Evolutionary conservation across 1,140 invertebrate genomes (phyloP), one percentile per base, ranked within the genome.

Genomic region (Tetramorium parvispinum): DNA sequence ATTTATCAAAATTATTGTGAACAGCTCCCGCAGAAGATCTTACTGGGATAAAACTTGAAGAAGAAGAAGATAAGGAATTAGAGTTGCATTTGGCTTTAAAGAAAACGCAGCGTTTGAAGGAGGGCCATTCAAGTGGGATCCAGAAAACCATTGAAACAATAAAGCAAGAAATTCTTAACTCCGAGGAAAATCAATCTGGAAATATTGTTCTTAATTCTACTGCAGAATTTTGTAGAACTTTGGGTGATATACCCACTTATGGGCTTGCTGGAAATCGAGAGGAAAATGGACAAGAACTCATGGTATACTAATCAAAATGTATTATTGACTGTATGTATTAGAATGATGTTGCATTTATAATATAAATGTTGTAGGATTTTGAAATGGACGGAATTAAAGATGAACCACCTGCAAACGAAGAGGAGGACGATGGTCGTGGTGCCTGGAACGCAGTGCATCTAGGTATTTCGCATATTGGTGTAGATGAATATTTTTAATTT

Each of bases 171-270:
- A 93, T 91, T 27, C 92, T 95, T 5, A 92, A 87, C 40, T 92
- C 93, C 13, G 95, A 95, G 10, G 92, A 93, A 55, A 91, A 93
- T 76, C 94, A 94, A 37, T 70, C 92, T 51, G 95, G 96, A 3
- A 96, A 96, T 86, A 99, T 99, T 89, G 96, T 98, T 46, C 95
- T 99, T 46, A 99, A 99, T 96, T 97, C 98, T 16, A 99, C 98
- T 0, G 98, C 98, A 0, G 99, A 99, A 96, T 99, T 99, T 96
- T 99, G 99, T 94, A 96, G 99, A 88, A 99, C 98, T 55, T 95
- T 99, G 3, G 98, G 99, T 32, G 98, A 99, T 94, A 99, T 99
- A 92, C 98, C 98, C 53, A 99, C 98, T 0, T 98, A 98, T 94
- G 98, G 98, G 18, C 96, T 98, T 92, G 97, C 98, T 65, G 98